Base-by-base conservation (phyloP, 2,113 vertebrate species). In the Melanostigma gelatinosum region DNA sequence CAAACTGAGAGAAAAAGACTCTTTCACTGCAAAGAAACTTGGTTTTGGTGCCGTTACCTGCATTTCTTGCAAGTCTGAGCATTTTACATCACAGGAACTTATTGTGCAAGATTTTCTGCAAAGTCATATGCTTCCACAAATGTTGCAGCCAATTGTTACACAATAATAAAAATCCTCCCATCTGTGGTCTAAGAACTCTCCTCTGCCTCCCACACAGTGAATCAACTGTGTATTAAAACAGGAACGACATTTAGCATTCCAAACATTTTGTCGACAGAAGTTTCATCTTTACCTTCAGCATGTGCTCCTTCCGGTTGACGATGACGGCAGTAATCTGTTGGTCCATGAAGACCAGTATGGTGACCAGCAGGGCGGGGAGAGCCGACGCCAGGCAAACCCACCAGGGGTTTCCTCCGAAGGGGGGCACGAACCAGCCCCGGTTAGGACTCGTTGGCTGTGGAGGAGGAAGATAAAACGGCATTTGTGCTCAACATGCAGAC, bases 271-370 rank as follows among this genome's bases (percentile, higher is more conserved):
- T 34, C 3, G 16, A 10, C 4, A 5, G 24, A 50, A 8, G 27
- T 60, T 61, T 65, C 3, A 6, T 11, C 4, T 27, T 81, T 84
- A 97, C 98, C 96, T 98, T 99, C 27, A 99, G 96, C 82, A 97
- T 99, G 92, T 99, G 96, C 84, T 99, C 98, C 89, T 99, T 99
- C 91, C 98, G 96, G 94, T 99, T 99, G 91, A 99, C 96, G 1
- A 99, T 99, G 78, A 99, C 98, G 0, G 97, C 98, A 0, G 98
- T 99, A 86, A 99, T 99, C 89, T 99, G 98, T 86, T 99, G 98
- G 94, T 99, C 98, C 98, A 99, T 99, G 87, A 99, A 99, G 86
- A 99, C 94, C 89, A 99, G 95, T 69, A 99, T 99, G 74, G 98
- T 99, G 85, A 99, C 98, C 76, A 99, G 94, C 68, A 99, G 93